Base-by-base conservation (phyloP, 2,888 invertebrate species). In the Drosophila yooni region DNA sequence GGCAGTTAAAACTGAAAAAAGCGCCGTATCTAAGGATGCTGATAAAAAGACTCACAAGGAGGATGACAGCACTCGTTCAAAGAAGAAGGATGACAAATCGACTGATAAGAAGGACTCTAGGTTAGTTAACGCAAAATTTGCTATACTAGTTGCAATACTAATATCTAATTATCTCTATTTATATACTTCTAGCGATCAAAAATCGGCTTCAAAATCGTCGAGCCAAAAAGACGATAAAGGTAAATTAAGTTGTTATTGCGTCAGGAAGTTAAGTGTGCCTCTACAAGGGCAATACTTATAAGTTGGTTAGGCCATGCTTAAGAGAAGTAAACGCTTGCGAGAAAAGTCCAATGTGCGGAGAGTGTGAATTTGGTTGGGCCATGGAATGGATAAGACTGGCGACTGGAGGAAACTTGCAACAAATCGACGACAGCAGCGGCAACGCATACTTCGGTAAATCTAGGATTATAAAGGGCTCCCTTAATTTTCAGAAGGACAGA, bases 61-160 rank as follows among this genome's bases (percentile, higher is more conserved):
- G 13, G 91, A 91, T 13, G 82, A 89, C 10, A 54, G 56, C 4
- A 34, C 79, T 18, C 86, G 84, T 21, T 70, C 76, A 33, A 88
- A 90, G 71, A 90, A 88, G 69, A 91, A 76, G 93, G 94, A 94
- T 92, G 94, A 85, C 90, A 94, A 91, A 77, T 76, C 91, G 63
- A 93, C 94, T 73, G 94, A 92, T 54, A 93, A 92, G 93, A 95
- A 94, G 92, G 91, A 95, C 84, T 93, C 94, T 93, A 94, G 94
- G 94, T 94, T 93, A 70, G 89, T 94, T 93, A 1, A 8, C 0
- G 18, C 2, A 4, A 27, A 15, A 8, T 6, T 38, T 38, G 3
- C 7, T 2, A 8, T 7, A 38, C 7, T 27, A 31, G 31, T 2
- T 15, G 1, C 8, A 8, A 21, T 33, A 43, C 46, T 66, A 67